A percentile compares a stretch with the other conserved stretches of the same genome.
Conservation (phyloP, 2,888 invertebrate genomes). For the Cetonia aurata region DNA sequence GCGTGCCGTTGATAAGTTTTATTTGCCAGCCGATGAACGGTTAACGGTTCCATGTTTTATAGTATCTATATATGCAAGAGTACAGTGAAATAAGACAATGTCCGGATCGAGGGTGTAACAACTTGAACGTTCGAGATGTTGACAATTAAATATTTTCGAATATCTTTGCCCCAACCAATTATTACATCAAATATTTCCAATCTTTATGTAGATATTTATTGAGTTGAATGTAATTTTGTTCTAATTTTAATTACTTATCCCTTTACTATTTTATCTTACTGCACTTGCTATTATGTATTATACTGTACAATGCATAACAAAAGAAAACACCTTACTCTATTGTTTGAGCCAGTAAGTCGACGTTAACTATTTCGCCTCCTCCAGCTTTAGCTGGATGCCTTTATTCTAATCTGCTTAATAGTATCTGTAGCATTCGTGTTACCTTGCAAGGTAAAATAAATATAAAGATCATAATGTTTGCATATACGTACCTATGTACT, state of each 20-base stretch:
- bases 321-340: not conserved
- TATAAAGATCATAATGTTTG: slow-evolving; percentile 19
- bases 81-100: slow-evolving; percentile 8
- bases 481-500: not conserved
- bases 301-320: not conserved
- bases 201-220: no score
- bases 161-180: no score
- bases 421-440: slow-evolving; percentile 29
- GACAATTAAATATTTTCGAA: no score
- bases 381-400: not conserved
- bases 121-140: no score
- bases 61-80: not conserved
- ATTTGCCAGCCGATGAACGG: slow-evolving; percentile 31
- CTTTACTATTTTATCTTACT: not conserved
- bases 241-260: not conserved
- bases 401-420: slow-evolving; percentile 10
- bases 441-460: slow-evolving; percentile 42
- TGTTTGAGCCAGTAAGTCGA: slow-evolving; percentile 1
- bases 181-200: no score
- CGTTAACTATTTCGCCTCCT: slow-evolving; percentile 5
- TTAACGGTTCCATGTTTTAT: slow-evolving; percentile 5
- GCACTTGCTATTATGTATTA: slow-evolving; percentile 6
- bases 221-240: no score
- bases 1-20: slow-evolving; percentile 30
- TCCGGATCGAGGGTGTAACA: not conserved